phyloP scores from a whole-genome alignment of 2,797 vertebrate species.

The Enteromius paludinosus region DNA sequence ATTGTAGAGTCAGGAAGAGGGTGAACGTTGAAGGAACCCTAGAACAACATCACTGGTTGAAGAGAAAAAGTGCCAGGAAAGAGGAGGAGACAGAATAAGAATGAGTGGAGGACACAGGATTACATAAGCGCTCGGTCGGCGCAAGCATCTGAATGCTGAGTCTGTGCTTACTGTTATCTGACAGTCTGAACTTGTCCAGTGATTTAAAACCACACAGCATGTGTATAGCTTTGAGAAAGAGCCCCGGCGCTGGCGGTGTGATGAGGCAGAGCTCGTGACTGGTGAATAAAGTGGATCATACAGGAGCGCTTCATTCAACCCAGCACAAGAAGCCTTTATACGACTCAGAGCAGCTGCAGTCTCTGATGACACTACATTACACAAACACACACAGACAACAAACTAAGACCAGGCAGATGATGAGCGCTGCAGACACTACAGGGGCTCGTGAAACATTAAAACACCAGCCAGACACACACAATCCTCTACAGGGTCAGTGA shows the following conservation, averaged over 20 bases:
- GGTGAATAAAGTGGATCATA: conserved; percentile 38
- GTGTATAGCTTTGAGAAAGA: background rate
- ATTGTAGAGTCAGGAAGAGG: background rate
- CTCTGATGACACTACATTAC: background rate
- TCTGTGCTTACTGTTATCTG: background rate
- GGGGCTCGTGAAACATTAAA: too few relatives aligned
- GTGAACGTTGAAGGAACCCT: background rate
- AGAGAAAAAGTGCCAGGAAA: background rate
- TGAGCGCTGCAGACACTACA: background rate
- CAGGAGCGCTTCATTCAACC: background rate
- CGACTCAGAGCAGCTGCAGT: background rate
- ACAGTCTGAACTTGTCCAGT: background rate
- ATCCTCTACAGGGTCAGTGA: background rate
- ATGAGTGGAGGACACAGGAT: background rate
- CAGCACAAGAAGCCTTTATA: conserved; percentile 40
- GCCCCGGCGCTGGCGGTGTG: background rate
- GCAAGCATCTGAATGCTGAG: background rate
- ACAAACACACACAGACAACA: background rate
- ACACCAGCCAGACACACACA: background rate
- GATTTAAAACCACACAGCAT: background rate
- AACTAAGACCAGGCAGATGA: background rate
- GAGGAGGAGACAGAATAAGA: background rate
- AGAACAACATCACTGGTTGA: background rate
- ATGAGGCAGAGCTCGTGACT: conserved; percentile 26
- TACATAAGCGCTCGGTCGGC: background rate